Conservation (phyloP, 1,140 invertebrate species). For the Berghia stephanieae region DNA sequence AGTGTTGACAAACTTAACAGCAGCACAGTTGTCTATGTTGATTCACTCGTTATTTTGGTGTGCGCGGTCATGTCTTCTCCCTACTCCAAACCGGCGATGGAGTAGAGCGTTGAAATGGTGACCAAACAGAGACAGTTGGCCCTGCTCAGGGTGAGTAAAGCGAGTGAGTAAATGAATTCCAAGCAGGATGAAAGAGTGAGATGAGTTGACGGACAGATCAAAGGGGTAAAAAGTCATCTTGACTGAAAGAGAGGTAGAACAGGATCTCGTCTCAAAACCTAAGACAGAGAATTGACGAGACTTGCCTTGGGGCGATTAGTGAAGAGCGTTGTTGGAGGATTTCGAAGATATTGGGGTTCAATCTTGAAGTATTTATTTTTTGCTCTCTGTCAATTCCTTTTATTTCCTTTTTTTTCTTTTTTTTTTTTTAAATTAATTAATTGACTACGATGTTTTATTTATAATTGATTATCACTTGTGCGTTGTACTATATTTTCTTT, state of each 20-base stretch:
- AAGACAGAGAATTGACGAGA: constrained; percentile 1
- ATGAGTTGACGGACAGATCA: not conserved
- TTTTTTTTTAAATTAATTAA: too few species aligned
- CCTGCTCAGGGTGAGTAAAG: not conserved
- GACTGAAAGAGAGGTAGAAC: constrained; percentile 14
- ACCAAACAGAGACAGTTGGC: constrained; percentile 27
- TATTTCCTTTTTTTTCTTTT: too few species aligned
- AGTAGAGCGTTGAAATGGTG: constrained; percentile 13
- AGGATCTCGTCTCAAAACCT: constrained; percentile 10
- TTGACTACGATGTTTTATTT: too few species aligned
- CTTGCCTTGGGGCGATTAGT: not conserved
- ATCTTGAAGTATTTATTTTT: too few species aligned
- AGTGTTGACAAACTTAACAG: not conserved
- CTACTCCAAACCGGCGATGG: constrained; percentile 16
- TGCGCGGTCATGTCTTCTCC: not conserved
- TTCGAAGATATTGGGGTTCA: too few species aligned
- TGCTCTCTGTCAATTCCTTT: too few species aligned
- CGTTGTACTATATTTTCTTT: too few species aligned
- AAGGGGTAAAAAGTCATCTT: not conserved
- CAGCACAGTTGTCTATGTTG: constrained; percentile 10
- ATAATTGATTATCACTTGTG: too few species aligned
- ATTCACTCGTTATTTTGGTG: not conserved
- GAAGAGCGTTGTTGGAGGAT: too few species aligned
- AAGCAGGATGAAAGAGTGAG: not conserved
- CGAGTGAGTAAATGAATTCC: constrained; percentile 6